Evolutionary conservation across 2,797 vertebrate species (phyloP), one percentile per base, ranked within the genome.

Genomic region (Notolepis coatsorum): DNA sequence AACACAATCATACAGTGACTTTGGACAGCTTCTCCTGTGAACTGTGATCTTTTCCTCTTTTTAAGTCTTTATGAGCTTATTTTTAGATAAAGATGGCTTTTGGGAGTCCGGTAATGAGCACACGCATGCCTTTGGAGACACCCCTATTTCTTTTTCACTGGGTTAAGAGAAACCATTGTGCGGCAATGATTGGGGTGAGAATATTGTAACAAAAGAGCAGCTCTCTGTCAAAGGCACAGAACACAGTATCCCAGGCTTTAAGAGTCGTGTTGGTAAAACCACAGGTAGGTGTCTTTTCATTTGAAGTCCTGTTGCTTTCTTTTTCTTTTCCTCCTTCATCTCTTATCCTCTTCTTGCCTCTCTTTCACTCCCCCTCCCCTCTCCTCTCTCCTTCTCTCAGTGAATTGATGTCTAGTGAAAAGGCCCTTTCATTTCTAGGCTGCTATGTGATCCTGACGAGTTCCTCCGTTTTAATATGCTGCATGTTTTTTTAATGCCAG

Each of bases 141-240:
- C 51, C 17, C 10, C 1, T 13, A 13, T 25, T 37, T 18, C 55
- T 30, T 73, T 77, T 57, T 68, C 66, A 77, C 60, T 53, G 45
- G 62, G 27, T 55, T 61, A 50, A 69, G 56, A 62, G 47, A 58
- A 61, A 56, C 63, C 37, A 75, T 84, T 82, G 71, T 85, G 57
- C 50, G 30, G 20, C 30, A 60, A 75, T 81, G 77, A 85, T 83
- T 80, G 62, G 75, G 41, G 21, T 57, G 72, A 86, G 70, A 79
- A 45, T 74, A 25, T 38, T 1, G 17, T n/a, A 75, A 82, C 73
- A 84, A 73, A n/a, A 65, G 77, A 57, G 63, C 41, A 43, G 21
- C 13, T 61, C 28, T 48, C 35, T n/a, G 60, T 84, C 68, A 80
- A 80, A 87, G 77, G 25, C n/a, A 8, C 3, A 12, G 48, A 77